Evolutionary conservation across 2,888 invertebrate species (phyloP).

Genomic region (Galeruca laticollis): DNA sequence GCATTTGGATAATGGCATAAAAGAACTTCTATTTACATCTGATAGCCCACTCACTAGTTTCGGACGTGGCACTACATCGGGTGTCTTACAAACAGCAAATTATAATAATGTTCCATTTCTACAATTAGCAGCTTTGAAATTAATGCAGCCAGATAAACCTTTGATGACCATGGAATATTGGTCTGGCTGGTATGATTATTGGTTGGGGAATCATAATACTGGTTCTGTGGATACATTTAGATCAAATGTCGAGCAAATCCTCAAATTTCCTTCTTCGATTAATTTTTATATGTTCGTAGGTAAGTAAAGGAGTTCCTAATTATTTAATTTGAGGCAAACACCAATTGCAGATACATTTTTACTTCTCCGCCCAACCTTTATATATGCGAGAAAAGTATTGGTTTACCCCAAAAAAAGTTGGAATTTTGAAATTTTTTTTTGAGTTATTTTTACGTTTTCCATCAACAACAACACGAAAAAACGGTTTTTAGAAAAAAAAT

Average conservation of each 20-base stretch:
- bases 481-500: too few species aligned
- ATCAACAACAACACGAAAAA: too few species aligned
- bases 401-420: too few species aligned
- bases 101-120: slow-evolving; percentile 64
- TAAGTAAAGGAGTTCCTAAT: slow-evolving; percentile 81
- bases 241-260: slow-evolving; percentile 55
- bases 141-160: slow-evolving; percentile 69
- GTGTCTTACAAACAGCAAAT: slow-evolving; percentile 69
- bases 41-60: slow-evolving; percentile 60
- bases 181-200: slow-evolving; percentile 75
- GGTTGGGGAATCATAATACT: slow-evolving; percentile 63
- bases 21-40: slow-evolving; percentile 69
- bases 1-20: slow-evolving; percentile 61
- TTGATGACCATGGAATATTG: slow-evolving; percentile 73
- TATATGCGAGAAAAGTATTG: too few species aligned
- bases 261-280: slow-evolving; percentile 68
- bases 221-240: slow-evolving; percentile 51
- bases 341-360: too few species aligned
- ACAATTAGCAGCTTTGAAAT: slow-evolving; percentile 64
- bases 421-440: too few species aligned
- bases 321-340: too few species aligned
- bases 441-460: too few species aligned
- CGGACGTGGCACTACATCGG: slow-evolving; percentile 51
- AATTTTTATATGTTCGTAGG: slow-evolving; percentile 93
- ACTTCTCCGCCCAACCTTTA: too few species aligned